Conservation (phyloP, 2,888 invertebrate species). For the Papilio elwesi region DNA sequence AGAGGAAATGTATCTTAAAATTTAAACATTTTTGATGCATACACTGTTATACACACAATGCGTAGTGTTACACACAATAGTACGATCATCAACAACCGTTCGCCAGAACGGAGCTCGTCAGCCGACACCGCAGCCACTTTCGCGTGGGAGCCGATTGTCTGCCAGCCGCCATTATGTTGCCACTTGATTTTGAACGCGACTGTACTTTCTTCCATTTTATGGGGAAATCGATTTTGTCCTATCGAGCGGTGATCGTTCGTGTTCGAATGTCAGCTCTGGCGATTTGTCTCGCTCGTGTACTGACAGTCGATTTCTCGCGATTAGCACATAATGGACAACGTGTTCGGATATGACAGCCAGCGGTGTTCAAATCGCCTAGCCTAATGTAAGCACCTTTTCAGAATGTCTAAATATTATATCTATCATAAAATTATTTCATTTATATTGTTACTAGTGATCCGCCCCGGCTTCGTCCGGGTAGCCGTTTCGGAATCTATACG, state of each 20-base stretch:
- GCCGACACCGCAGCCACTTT: conserved; percentile 61
- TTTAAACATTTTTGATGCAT: not conserved
- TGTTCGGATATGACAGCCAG: not conserved
- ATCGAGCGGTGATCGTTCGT: conserved; percentile 25
- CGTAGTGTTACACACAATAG: not conserved
- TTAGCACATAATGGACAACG: conserved; percentile 19
- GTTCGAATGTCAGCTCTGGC: conserved; percentile 16
- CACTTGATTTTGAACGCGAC: conserved; percentile 53
- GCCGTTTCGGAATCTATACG: too few species aligned
- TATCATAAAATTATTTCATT: too few species aligned
- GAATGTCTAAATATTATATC: too few species aligned
- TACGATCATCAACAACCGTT: conserved; percentile 15
- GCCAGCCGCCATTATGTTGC: conserved; percentile 30
- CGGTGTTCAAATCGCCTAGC: not conserved
- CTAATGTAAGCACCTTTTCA: not conserved
- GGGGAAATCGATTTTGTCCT: conserved; percentile 50
- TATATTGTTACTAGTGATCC: too few species aligned
- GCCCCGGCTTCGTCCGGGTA: too few species aligned
- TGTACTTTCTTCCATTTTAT: conserved; percentile 59
- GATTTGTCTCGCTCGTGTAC: conserved; percentile 24
- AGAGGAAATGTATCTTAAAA: not conserved
- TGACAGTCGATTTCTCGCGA: conserved; percentile 27
- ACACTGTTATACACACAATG: conserved; percentile 2
- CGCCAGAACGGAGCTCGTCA: conserved; percentile 8
- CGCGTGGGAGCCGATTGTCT: conserved; percentile 65